Evolutionary conservation across 1,140 invertebrate genomes (phyloP).

Genomic region (Hydropsyche tenuis): DNA sequence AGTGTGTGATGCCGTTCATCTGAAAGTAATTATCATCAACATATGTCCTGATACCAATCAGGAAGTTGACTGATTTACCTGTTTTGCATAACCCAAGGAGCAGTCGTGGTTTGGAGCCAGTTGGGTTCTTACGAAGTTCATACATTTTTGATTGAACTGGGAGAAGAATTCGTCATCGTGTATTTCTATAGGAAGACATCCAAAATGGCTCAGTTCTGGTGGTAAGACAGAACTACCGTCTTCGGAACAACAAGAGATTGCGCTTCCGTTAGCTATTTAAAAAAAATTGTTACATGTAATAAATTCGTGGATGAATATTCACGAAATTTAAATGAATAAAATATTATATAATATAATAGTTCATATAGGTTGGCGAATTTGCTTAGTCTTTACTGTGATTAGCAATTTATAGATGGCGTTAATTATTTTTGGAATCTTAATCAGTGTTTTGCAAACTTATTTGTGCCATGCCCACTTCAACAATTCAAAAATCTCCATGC

Average conservation of each 20-base stretch:
- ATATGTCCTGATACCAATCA: background rate
- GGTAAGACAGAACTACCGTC: slow-evolving; percentile 60
- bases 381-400: too few relatives aligned
- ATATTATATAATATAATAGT: too few relatives aligned
- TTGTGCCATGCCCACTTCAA: too few relatives aligned
- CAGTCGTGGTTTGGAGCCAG: slow-evolving; percentile 71
- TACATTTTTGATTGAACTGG: slow-evolving; percentile 66
- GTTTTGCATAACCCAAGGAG: slow-evolving; percentile 71
- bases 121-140: slow-evolving; percentile 73
- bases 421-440: too few relatives aligned
- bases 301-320: too few relatives aligned
- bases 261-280: slow-evolving; percentile 62
- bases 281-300: slow-evolving; percentile 15
- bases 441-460: too few relatives aligned
- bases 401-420: too few relatives aligned
- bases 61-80: slow-evolving; percentile 56
- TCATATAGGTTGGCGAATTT: too few relatives aligned
- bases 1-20: slow-evolving; percentile 79
- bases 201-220: slow-evolving; percentile 63
- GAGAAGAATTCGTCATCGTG: slow-evolving; percentile 72
- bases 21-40: too few relatives aligned
- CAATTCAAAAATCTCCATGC: too few relatives aligned
- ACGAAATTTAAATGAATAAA: too few relatives aligned
- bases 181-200: slow-evolving; percentile 77
- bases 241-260: slow-evolving; percentile 67